These are phyloP conservation scores for Oxytorus armatus DNA, from an alignment of 2,888 invertebrate genomes.

Conservation along the genomic window DNA sequence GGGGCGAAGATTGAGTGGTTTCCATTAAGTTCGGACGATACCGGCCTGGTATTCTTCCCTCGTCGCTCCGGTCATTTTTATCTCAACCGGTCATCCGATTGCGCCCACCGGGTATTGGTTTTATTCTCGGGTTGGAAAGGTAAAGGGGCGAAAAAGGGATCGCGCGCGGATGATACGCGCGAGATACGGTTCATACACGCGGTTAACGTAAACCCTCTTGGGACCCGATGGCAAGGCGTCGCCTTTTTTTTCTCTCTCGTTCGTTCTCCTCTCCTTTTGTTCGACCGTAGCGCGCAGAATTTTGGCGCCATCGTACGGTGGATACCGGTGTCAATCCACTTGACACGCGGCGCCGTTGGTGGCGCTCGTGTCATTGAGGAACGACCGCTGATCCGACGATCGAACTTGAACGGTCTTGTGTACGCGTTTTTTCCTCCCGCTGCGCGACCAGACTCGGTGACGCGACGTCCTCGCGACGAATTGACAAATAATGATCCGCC, in stretches of 20 bases:
- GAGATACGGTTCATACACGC: slow-evolving; percentile 29
- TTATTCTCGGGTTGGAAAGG: slow-evolving; percentile 22
- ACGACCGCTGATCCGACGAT: neutral
- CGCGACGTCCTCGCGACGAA: too few species aligned
- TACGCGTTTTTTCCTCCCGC: too few species aligned
- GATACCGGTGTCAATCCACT: neutral
- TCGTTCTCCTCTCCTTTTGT: neutral
- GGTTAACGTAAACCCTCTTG: slow-evolving; percentile 47
- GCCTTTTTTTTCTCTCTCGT: slow-evolving; percentile 7
- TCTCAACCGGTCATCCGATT: slow-evolving; percentile 62
- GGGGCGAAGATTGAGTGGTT: slow-evolving; percentile 73
- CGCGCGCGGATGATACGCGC: slow-evolving; percentile 8
- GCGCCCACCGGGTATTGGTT: slow-evolving; percentile 46
- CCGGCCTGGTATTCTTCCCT: slow-evolving; percentile 44
- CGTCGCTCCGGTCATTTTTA: slow-evolving; percentile 48
- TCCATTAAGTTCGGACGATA: slow-evolving; percentile 70
- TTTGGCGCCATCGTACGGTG: slow-evolving; percentile 14
- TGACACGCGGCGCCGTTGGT: neutral
- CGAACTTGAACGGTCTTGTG: neutral
- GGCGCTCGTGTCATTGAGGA: neutral
- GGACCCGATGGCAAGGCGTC: slow-evolving; percentile 5
- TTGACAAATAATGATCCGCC: too few species aligned
- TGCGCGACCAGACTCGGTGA: too few species aligned
- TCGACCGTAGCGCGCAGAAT: neutral
- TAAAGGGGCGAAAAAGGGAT: slow-evolving; percentile 20